Evolutionary conservation across 1,140 invertebrate genomes (phyloP), one percentile per base, ranked within the genome.

Genomic region (Antheraea pernyi): DNA sequence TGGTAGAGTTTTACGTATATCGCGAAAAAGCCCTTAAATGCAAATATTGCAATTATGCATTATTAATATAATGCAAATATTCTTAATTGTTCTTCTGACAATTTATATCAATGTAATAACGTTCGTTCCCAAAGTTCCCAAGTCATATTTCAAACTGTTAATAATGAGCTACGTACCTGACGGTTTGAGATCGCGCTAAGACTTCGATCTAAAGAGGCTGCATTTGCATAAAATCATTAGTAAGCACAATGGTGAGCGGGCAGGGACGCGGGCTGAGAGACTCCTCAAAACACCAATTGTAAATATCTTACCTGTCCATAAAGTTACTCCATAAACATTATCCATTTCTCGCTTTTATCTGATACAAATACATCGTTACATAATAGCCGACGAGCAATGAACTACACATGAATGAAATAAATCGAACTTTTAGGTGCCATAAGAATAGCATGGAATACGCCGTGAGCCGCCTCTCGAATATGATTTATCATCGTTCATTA

Each of bases 141-240:
- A 89, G 83, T 89, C 86, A 91, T 90, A 89, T 89, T 90, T 91
- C 89, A 91, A 87, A 90, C 85, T 88, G 85, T 89, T 91, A 88
- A 91, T 91, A 90, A 91, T 91, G 89, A 91, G 85, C 85, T 84
- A 80, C 80, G 86, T 91, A 88, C 89, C 89, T 90, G 88, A 91
- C 88, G 87, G 84, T 88, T 90, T 71, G 87, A 90, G 88, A 90
- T 91, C 89, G 89, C 89, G 87, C 85, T 91, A 91, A 90, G 89
- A 89, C 89, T 89, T 88, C 88, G 87, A 91, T 91, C 88, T 91
- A 87, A 92, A 91, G 88, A 92, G 85, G 81, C 78, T 90, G 83
- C 90, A 92, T 92, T 92, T 92, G 90, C 90, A 92, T 92, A 92
- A 92, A 92, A 91, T 92, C 90, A 91, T 92, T 92, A 92, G 90